These are phyloP conservation scores for Tuta absoluta DNA, from an alignment of 2,888 invertebrate species.

Conservation along the genomic window DNA sequence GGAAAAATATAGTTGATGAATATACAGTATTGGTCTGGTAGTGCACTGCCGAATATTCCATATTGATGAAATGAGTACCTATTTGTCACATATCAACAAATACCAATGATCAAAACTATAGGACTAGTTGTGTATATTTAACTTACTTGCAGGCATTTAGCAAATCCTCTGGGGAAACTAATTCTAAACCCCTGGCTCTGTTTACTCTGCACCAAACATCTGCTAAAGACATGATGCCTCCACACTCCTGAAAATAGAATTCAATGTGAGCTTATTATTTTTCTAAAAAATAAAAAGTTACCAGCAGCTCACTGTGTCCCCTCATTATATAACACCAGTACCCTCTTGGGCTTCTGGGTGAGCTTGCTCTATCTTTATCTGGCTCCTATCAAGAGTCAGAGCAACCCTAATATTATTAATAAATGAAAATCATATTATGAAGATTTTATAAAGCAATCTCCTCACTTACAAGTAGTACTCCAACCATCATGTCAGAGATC, in stretches of 20 bases:
- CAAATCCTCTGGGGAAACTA: constrained; percentile 98
- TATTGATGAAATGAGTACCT: neutral
- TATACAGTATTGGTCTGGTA: neutral
- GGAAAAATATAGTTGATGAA: neutral
- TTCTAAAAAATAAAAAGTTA: too few relatives aligned
- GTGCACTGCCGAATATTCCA: too few relatives aligned
- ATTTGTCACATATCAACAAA: neutral
- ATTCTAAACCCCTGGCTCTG: constrained; percentile 96
- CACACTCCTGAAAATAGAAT: constrained; percentile 84
- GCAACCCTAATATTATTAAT: too few relatives aligned
- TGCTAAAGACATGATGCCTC: constrained; percentile 97
- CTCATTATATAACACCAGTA: too few relatives aligned
- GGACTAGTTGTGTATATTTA: neutral
- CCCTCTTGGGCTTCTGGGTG: too few relatives aligned
- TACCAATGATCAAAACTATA: neutral
- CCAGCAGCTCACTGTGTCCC: too few relatives aligned
- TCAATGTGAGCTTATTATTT: constrained; percentile 3
- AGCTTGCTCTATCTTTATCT: too few relatives aligned
- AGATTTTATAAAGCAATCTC: too few relatives aligned
- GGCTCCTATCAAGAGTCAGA: too few relatives aligned
- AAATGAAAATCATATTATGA: too few relatives aligned
- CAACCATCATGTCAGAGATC: constrained; percentile 89
- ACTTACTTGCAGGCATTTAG: constrained; percentile 91
- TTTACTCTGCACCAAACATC: constrained; percentile 99
- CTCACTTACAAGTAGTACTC: constrained; percentile 86